Percentiles rank a stretch among this genome's conserved stretches.
Conservation (phyloP, 1,140 invertebrate species). For the Tyrophagus putrescentiae region DNA sequence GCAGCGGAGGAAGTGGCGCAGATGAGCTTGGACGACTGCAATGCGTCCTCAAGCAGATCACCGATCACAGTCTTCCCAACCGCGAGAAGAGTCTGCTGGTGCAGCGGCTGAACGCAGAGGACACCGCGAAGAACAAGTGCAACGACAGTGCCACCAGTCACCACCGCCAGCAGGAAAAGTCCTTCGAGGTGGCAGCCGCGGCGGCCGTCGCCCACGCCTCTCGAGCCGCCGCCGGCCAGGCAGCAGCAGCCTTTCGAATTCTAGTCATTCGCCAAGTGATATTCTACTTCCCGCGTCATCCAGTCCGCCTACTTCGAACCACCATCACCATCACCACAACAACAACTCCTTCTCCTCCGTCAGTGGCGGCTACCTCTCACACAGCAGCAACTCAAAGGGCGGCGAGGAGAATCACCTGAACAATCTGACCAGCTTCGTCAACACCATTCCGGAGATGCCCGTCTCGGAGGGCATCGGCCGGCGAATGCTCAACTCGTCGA, state of each 20-base stretch:
- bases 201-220: background rate
- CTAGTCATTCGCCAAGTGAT: background rate
- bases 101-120: constrained; percentile 18
- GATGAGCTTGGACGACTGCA: constrained; percentile 18
- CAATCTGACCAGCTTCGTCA: no score
- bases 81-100: constrained; percentile 22
- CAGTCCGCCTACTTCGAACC: background rate
- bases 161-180: background rate
- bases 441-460: no score
- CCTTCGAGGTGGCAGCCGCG: background rate
- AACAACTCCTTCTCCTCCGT: constrained; percentile 1
- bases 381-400: no score
- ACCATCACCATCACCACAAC: background rate
- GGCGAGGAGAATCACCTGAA: no score
- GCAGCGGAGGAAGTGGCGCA: constrained; percentile 14
- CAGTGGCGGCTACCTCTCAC: no score
- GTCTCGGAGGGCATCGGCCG: no score
- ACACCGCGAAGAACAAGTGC: background rate
- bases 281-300: background rate
- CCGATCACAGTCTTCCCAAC: constrained; percentile 20
- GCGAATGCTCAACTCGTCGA: no score
- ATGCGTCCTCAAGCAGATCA: constrained; percentile 20
- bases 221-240: background rate
- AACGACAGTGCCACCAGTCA: background rate
- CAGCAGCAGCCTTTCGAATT: constrained; percentile 1